phyloP scores from a whole-genome alignment of 2,113 vertebrate genomes.

The Erythrolamprus reginae region DNA sequence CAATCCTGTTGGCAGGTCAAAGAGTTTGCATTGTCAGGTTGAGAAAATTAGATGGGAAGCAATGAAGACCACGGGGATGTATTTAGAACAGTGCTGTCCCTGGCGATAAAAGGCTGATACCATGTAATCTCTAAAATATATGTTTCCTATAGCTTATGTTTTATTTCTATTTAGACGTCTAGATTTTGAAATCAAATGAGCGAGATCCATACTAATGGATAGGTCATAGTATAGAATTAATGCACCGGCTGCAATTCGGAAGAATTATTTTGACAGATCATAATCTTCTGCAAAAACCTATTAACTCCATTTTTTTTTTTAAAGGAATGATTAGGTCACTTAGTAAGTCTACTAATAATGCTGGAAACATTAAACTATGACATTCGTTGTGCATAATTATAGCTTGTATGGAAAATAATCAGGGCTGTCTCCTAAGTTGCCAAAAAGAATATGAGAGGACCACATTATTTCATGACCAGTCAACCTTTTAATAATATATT shows the following conservation, averaged over 20 bases:
- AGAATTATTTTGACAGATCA: slow-evolving; percentile 21
- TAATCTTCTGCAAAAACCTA: background rate
- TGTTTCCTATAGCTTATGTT: background rate
- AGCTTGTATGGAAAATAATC: slow-evolving; percentile 9
- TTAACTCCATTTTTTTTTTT: background rate
- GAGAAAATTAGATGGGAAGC: background rate
- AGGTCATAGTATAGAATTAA: background rate
- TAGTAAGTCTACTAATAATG: background rate
- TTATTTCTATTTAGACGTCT: background rate
- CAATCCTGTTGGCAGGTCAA: background rate
- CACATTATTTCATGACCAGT: background rate
- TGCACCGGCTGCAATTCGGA: slow-evolving; percentile 6
- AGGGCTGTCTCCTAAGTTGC: background rate
- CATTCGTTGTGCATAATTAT: background rate
- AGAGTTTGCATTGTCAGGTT: background rate
- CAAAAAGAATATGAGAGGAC: background rate
- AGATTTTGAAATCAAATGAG: background rate
- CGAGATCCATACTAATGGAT: slow-evolving; percentile 1
- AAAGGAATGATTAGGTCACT: background rate
- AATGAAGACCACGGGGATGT: background rate
- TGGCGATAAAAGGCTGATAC: background rate
- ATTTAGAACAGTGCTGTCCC: background rate
- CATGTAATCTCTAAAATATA: background rate
- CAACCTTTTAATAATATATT: background rate
- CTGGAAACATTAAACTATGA: slow-evolving; percentile 20